Evolutionary conservation across 2,888 invertebrate species (phyloP), one percentile per base, ranked within the genome.

Genomic region (Agapetus fuscipes): DNA sequence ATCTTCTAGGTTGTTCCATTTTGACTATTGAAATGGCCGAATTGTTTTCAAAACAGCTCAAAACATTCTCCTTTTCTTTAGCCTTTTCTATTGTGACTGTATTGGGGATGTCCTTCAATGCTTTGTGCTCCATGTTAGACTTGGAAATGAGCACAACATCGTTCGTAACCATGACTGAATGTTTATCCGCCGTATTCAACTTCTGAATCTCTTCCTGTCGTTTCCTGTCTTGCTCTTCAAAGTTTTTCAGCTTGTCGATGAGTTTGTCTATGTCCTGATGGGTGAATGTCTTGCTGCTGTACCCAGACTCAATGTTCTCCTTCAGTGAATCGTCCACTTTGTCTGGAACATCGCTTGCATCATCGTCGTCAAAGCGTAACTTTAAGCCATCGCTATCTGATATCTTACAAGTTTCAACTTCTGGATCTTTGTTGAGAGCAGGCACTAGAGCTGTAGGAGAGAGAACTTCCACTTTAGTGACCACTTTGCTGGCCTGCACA

Each of bases 41-140:
- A 52, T 71, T 71, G 46, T 69, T 70, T 54, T 70, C 70, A 48
- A 70, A 69, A 49, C 68, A 68, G 50, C 67, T 69, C 20, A 71
- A 52, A 13, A 71, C 60, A 51, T 66, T 69, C 48, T 68, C 69
- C 46, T 71, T 70, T 51, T 67, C 64, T 53, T 26, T 62, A 5
- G 66, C 62, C 40, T 61, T 59, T 7, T 62, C 61, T 11, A 67
- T 57, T 3, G 30, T 30, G 7, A 39, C 14, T 14, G 43, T 15
- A 17, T 37, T 45, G 43, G 69, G 70, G 17, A 67, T 61, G 43
- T 68, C 67, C 54, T 67, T 69, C 9, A 69, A 46, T 6, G 60
- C 62, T 50, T 66, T 68, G 42, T 30, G 24, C 2, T 68, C 69
- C 12, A 61, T 57, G 31, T 68, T 69, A 10, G 67, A 68, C 53